Evolutionary conservation across 2,888 invertebrate genomes (phyloP).

Genomic region (Clusia tigrina): DNA sequence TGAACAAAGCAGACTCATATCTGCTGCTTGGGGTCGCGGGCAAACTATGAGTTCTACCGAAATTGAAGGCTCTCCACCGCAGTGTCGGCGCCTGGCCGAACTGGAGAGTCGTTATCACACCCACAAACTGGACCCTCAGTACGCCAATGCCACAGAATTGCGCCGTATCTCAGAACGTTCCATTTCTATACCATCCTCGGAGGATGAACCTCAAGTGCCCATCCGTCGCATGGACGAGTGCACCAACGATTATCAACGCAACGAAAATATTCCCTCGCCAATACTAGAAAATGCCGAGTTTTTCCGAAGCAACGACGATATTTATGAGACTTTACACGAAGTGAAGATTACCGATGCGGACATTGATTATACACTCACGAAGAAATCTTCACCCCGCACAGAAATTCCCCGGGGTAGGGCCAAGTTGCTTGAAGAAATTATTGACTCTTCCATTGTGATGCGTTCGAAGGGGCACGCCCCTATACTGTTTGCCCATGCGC

Average conservation of each 20-base stretch:
- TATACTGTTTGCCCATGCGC: constrained; percentile 79
- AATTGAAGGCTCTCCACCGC: constrained; percentile 79
- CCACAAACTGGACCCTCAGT: constrained; percentile 71
- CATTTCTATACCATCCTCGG: constrained; percentile 79
- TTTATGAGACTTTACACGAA: constrained; percentile 58
- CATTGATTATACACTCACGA: constrained; percentile 66
- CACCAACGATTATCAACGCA: constrained; percentile 69
- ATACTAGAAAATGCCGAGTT: constrained; percentile 71
- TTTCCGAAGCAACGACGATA: constrained; percentile 70
- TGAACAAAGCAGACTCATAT: constrained; percentile 75
- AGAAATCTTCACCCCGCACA: constrained; percentile 46
- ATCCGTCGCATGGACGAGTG: constrained; percentile 68
- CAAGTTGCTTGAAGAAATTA: constrained; percentile 72
- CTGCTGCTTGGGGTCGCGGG: constrained; percentile 73
- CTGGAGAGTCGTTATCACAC: constrained; percentile 74
- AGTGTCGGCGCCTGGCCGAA: constrained; percentile 73
- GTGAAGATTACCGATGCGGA: constrained; percentile 69
- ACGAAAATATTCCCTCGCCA: constrained; percentile 72
- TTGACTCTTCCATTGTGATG: constrained; percentile 72
- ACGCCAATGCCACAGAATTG: constrained; percentile 73
- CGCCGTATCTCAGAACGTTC: constrained; percentile 77
- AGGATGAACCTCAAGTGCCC: constrained; percentile 74
- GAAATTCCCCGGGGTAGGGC: constrained; percentile 61
- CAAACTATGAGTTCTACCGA: constrained; percentile 82
- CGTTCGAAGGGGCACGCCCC: constrained; percentile 80